Base-by-base conservation (phyloP, 2,797 vertebrate genomes). In the Poeciliopsis gracilis region DNA sequence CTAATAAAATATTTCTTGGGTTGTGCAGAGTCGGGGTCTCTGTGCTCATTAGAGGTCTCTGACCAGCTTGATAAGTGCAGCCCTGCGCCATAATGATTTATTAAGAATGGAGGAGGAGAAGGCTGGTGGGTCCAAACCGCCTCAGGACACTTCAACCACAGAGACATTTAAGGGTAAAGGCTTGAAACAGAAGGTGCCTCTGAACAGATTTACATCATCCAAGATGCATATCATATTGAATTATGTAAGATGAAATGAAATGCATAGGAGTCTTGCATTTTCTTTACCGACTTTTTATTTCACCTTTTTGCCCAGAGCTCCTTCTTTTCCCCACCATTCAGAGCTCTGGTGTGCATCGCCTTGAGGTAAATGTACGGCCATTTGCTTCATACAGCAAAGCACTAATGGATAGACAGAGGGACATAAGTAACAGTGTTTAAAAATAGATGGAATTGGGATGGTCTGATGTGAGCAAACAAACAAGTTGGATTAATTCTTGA, bases 181-280 rank as follows among this genome's bases (percentile, higher is more conserved):
- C 91, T 88, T 84, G 77, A 89, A 91, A 93, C 91, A 91, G 90
- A 93, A 91, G 91, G 89, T 70, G 88, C 80, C 85, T 94, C 90
- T 88, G 88, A 92, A 93, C 90, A 94, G 92, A 95, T 96, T 95
- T 95, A 95, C 92, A 95, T 95, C 92, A 92, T 95, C 93, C 86
- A 92, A 90, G 91, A 94, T 93, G 93, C 93, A 93, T 95, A 95
- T 95, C 86, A 81, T 90, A 92, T 95, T 96, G 90, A 95, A 96
- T 96, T 94, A 96, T 96, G 94, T 86, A 96, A 94, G 93, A 84
- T 45, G 30, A 92, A 95, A 94, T 94, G 93, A 95, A 96, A 96
- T 92, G 90, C 93, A 95, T 93, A 88, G 86, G 89, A 90, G 88
- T 94, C 92, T 90, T 82, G 66, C 87, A 92, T 90, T 94, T 93